Base-by-base conservation (phyloP, 2,797 vertebrate genomes). In the Epinephelus malabaricus region DNA sequence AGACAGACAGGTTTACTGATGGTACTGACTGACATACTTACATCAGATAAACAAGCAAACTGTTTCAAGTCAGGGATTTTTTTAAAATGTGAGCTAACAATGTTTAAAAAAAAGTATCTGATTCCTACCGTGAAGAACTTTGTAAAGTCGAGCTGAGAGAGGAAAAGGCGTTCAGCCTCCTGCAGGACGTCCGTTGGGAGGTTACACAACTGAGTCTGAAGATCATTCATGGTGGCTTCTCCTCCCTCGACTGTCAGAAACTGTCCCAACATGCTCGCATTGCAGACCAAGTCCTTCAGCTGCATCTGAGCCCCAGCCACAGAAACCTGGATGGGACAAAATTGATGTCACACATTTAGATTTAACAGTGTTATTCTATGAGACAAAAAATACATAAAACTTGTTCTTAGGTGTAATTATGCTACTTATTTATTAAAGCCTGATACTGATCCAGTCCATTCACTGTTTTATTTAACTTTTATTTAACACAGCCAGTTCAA, bases 281-380 rank as follows among this genome's bases (percentile, higher is more conserved):
- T 95, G 89, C 97, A 97, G 75, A 97, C 92, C 59, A 96, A 40
- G 2, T 91, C 85, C 53, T 94, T 95, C 47, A 96, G 89, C 27
- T 89, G 92, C 77, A 89, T 14, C 12, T 89, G 81, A n/a, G 72
- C 73, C 65, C 89, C 82, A 59, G 21, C 80, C 46, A 93, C 11
- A 19, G 90, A 60, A 75, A 95, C 75, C 97, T 97, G 84, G 2
- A 88, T 2, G 25, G 7, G 43, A 78, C 43, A 67, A 73, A 50
- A 63, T n/a, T 1, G 1, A 0, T 5, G 3, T 9, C n/a, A 19
- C 10, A 49, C 6, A 54, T 15, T 0, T 18, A 69, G 15, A 30
- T 76, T 66, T 10, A 73, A 45, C 1, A 64, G 4, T 2, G n/a
- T 58, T 56, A 7, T 13, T 6, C 6, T 38, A 4, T 11, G 10